Conservation (phyloP, 2,888 invertebrate species). For the Peribatodes rhomboidaria region DNA sequence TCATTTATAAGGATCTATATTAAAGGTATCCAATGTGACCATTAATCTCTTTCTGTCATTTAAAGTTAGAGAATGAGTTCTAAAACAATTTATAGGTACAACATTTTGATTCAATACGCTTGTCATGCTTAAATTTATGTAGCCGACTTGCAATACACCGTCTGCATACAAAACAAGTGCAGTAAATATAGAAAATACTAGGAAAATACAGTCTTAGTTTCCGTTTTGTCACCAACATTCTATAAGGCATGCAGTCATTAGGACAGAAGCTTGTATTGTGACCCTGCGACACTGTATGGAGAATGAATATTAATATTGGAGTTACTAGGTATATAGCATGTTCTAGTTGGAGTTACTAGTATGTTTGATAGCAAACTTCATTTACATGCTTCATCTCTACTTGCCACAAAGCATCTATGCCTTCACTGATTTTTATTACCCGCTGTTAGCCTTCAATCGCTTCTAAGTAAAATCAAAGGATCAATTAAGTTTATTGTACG, state of each 20-base stretch:
- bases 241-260: slow-evolving; percentile 5
- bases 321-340: slow-evolving; percentile 15
- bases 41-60: background rate
- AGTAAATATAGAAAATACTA: slow-evolving; percentile 13
- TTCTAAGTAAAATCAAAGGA: slow-evolving; percentile 21
- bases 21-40: background rate
- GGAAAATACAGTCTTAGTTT: slow-evolving; percentile 21
- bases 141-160: slow-evolving; percentile 5
- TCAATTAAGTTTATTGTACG: slow-evolving; percentile 16
- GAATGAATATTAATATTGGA: slow-evolving; percentile 26
- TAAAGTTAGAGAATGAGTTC: background rate
- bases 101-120: slow-evolving; percentile 5
- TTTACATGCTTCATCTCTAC: slow-evolving; percentile 21
- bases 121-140: slow-evolving; percentile 25
- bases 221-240: slow-evolving; percentile 13
- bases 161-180: slow-evolving; percentile 31
- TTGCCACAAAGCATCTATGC: slow-evolving; percentile 11
- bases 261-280: slow-evolving; percentile 4
- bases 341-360: slow-evolving; percentile 9
- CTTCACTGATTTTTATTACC: slow-evolving; percentile 26
- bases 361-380: slow-evolving; percentile 17
- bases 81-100: background rate
- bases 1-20: too few relatives aligned
- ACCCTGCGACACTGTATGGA: slow-evolving; percentile 16
- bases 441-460: slow-evolving; percentile 25